These are phyloP conservation scores for Pheosia gnoma DNA, from an alignment of 2,888 invertebrate genomes.

Conservation along the genomic window DNA sequence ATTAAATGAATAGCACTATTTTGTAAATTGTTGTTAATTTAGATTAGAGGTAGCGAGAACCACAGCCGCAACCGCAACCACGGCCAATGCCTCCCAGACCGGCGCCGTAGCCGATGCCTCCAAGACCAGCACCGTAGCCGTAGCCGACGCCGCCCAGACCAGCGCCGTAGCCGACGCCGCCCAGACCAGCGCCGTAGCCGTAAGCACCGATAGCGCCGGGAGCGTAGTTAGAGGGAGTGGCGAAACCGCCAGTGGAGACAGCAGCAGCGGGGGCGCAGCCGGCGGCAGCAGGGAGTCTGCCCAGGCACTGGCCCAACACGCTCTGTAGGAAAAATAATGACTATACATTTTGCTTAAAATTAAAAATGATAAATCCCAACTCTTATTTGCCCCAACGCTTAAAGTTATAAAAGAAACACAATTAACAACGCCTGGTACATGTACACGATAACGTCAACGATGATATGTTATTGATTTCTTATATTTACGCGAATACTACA, in stretches of 20 bases:
- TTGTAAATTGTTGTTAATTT: too few relatives aligned
- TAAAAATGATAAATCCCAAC: too few relatives aligned
- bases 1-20: too few relatives aligned
- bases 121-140: conserved; percentile 26
- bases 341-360: background rate
- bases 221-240: background rate
- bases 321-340: conserved; percentile 15
- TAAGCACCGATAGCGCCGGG: background rate
- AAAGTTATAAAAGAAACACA: too few relatives aligned
- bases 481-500: too few relatives aligned
- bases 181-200: background rate
- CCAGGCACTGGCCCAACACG: conserved; percentile 22
- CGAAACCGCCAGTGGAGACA: conserved; percentile 30
- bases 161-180: conserved; percentile 13
- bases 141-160: conserved; percentile 32
- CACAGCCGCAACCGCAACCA: conserved; percentile 18
- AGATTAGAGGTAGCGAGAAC: conserved; percentile 5
- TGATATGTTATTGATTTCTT: too few relatives aligned
- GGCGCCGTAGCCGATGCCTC: conserved; percentile 25
- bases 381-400: too few relatives aligned
- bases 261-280: conserved; percentile 25
- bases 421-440: too few relatives aligned
- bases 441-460: too few relatives aligned
- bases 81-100: conserved; percentile 29
- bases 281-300: conserved; percentile 7